Conservation (phyloP, 1,140 invertebrate genomes). For the Artemia franciscana region DNA sequence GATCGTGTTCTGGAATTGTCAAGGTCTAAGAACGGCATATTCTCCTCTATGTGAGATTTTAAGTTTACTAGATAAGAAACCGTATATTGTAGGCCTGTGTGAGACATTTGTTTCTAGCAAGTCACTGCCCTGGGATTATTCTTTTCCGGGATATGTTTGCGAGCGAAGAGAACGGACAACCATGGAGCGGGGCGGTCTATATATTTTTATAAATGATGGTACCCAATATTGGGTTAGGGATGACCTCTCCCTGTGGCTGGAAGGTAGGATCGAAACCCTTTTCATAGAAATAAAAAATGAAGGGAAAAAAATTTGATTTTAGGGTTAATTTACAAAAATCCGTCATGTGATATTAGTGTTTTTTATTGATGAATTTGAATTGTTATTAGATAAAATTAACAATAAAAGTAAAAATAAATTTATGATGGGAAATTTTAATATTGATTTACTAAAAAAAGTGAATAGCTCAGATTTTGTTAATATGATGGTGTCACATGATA, state of each 20-base stretch:
- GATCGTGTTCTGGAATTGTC: not conserved
- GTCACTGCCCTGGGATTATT: not conserved
- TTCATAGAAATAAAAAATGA: not conserved
- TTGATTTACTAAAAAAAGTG: not conserved
- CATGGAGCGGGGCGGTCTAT: not conserved
- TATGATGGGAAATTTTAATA: not conserved
- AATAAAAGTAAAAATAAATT: not conserved
- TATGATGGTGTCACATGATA: not conserved
- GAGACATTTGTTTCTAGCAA: not conserved
- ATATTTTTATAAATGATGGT: not conserved
- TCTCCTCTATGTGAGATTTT: not conserved
- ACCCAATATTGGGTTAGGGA: not conserved
- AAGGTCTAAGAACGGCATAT: not conserved
- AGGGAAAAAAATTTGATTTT: not conserved
- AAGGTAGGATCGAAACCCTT: not conserved
- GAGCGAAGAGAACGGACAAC: not conserved
- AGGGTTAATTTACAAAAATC: not conserved
- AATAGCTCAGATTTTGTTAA: not conserved
- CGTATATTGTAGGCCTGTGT: not conserved
- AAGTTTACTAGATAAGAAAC: not conserved
- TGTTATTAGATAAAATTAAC: not conserved
- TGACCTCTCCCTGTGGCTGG: not conserved
- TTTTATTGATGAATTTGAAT: not conserved
- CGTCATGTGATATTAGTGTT: not conserved
- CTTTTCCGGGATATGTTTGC: not conserved